A percentile compares a stretch with the other conserved stretches of the same genome.
Evolutionary conservation across 2,888 invertebrate genomes (phyloP).

Genomic region (Scotopteryx bipunctaria): DNA sequence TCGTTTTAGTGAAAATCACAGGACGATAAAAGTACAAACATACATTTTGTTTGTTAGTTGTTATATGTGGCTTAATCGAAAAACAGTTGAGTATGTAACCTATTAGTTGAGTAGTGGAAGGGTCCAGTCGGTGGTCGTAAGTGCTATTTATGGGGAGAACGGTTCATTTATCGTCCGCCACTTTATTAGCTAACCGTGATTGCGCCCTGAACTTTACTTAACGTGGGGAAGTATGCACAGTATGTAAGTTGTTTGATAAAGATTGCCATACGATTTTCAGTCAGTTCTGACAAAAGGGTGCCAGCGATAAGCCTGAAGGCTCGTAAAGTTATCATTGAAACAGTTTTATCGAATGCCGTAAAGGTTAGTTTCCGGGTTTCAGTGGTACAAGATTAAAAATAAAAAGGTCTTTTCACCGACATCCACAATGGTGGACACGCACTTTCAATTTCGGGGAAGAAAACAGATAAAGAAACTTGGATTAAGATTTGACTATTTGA

Average conservation of each 20-base stretch:
- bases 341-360: conserved; percentile 2
- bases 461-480: too few relatives aligned
- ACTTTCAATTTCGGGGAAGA: too few relatives aligned
- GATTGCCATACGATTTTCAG: not conserved
- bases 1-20: too few relatives aligned
- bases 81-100: conserved; percentile 25
- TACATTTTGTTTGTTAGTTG: too few relatives aligned
- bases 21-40: too few relatives aligned
- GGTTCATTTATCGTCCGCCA: conserved; percentile 67
- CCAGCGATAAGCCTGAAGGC: not conserved
- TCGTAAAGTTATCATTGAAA: conserved; percentile 9
- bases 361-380: not conserved
- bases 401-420: too few relatives aligned
- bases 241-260: not conserved
- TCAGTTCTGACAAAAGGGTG: not conserved
- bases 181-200: conserved; percentile 54
- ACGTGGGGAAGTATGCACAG: conserved; percentile 35
- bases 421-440: too few relatives aligned
- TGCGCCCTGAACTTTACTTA: conserved; percentile 63
- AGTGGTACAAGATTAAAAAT: too few relatives aligned
- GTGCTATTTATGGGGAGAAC: conserved; percentile 66
- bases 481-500: too few relatives aligned
- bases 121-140: conserved; percentile 57
- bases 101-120: conserved; percentile 43
- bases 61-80: too few relatives aligned